phyloP scores from a whole-genome alignment of 2,888 invertebrate species.

The Leptarthrus brevirostris region DNA sequence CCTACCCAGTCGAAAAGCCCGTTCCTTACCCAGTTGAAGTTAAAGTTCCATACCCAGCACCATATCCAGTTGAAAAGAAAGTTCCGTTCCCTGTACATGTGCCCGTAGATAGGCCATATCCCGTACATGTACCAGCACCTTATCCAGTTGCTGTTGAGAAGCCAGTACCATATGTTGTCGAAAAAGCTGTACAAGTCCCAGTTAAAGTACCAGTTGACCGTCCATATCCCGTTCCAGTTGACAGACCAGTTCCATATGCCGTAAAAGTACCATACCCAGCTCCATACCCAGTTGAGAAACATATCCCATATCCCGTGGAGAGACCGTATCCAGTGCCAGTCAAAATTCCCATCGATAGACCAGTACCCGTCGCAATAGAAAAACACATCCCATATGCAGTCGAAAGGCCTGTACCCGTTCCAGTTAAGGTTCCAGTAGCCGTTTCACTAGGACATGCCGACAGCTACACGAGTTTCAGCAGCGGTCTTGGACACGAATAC shows the following conservation, averaged over 20 bases:
- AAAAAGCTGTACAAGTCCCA: slow-evolving; percentile 73
- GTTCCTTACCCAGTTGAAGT: slow-evolving; percentile 76
- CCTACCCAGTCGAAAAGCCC: slow-evolving; percentile 72
- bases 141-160: slow-evolving; percentile 72
- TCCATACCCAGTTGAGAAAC: slow-evolving; percentile 77
- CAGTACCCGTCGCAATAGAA: slow-evolving; percentile 77
- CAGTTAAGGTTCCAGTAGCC: slow-evolving; percentile 74
- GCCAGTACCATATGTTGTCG: slow-evolving; percentile 75
- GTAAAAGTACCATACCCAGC: slow-evolving; percentile 77
- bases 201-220: slow-evolving; percentile 74
- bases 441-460: slow-evolving; percentile 67
- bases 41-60: slow-evolving; percentile 72
- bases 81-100: slow-evolving; percentile 72
- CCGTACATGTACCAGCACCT: slow-evolving; percentile 71
- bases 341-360: slow-evolving; percentile 74
- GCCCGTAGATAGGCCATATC: slow-evolving; percentile 72
- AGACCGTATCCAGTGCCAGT: slow-evolving; percentile 80
- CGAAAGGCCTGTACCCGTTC: slow-evolving; percentile 74
- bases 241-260: slow-evolving; percentile 77
- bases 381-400: slow-evolving; percentile 72
- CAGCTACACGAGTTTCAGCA: slow-evolving; percentile 69
- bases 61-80: slow-evolving; percentile 70
- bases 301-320: slow-evolving; percentile 69
- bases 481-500: slow-evolving; percentile 65
- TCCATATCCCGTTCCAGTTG: slow-evolving; percentile 74